These are phyloP conservation scores for Gymnocheta viridis DNA, from an alignment of 2,888 invertebrate genomes.

Conservation along the genomic window DNA sequence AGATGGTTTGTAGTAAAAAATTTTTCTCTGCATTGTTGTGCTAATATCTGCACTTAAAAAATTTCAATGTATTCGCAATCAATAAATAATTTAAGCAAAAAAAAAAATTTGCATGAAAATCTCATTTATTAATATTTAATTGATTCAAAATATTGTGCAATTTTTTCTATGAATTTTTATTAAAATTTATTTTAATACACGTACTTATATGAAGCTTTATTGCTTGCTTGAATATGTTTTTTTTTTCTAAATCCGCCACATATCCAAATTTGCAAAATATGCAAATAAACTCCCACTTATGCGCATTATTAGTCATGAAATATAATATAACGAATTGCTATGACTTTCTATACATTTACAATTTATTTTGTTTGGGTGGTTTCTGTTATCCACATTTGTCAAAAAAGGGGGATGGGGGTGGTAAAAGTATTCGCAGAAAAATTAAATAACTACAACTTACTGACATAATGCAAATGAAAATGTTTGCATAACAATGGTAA, in stretches of 20 bases:
- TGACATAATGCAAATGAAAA: slow-evolving; percentile 72
- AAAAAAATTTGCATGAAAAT: too few relatives aligned
- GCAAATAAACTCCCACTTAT: slow-evolving; percentile 4
- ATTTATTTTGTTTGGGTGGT: slow-evolving; percentile 19
- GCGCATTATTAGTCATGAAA: slow-evolving; percentile 7
- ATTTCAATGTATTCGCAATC: too few relatives aligned
- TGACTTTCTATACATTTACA: slow-evolving; percentile 50
- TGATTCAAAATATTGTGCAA: background rate
- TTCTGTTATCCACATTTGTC: slow-evolving; percentile 26
- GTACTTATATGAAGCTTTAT: background rate
- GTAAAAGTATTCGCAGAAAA: background rate
- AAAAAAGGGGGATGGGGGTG: slow-evolving; percentile 17
- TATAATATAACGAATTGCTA: slow-evolving; percentile 42
- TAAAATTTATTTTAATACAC: background rate
- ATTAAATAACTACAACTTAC: slow-evolving; percentile 59
- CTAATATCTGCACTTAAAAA: too few relatives aligned
- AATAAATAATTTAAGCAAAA: too few relatives aligned
- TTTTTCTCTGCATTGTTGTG: too few relatives aligned
- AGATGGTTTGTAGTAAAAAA: background rate
- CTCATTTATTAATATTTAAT: background rate
- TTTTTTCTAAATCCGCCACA: background rate
- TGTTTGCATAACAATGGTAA: slow-evolving; percentile 72
- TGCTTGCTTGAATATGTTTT: background rate
- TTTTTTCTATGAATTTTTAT: background rate
- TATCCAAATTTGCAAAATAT: background rate